phyloP scores from a whole-genome alignment of 2,888 invertebrate species.

The Torymus aiolomorphi region DNA sequence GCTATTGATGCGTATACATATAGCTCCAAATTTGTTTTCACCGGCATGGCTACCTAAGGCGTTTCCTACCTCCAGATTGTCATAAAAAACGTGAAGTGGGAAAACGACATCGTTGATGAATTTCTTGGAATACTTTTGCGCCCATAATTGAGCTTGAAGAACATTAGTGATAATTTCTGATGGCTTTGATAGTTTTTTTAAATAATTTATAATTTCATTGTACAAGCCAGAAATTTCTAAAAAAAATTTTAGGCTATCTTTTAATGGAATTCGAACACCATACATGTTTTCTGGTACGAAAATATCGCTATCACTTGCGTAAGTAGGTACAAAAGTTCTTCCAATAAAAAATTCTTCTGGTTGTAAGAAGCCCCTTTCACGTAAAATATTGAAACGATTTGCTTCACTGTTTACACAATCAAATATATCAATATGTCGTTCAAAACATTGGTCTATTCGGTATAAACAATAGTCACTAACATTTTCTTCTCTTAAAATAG shows the following conservation, averaged over 20 bases:
- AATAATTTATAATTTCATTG: no score
- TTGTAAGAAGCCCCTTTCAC: neutral
- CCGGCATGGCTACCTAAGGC: no score
- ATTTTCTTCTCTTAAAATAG: neutral
- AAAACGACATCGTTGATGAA: no score
- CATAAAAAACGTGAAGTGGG: no score
- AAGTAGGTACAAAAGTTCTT: neutral
- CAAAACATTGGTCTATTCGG: neutral
- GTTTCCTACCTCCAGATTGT: no score
- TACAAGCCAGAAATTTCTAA: conserved; percentile 9
- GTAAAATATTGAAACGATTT: conserved; percentile 11
- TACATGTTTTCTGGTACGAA: neutral
- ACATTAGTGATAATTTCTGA: no score
- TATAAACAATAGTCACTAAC: neutral
- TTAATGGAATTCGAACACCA: neutral
- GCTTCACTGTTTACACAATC: neutral
- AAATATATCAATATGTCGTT: neutral
- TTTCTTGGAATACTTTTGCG: no score
- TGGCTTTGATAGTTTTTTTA: no score
- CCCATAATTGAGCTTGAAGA: no score
- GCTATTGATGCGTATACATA: no score
- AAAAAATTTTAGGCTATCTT: conserved; percentile 6
- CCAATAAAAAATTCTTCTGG: neutral
- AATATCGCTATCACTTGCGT: neutral
- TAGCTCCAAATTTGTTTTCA: no score